These are phyloP conservation scores for Neoascia interrupta DNA, from an alignment of 2,888 invertebrate genomes.

Conservation along the genomic window DNA sequence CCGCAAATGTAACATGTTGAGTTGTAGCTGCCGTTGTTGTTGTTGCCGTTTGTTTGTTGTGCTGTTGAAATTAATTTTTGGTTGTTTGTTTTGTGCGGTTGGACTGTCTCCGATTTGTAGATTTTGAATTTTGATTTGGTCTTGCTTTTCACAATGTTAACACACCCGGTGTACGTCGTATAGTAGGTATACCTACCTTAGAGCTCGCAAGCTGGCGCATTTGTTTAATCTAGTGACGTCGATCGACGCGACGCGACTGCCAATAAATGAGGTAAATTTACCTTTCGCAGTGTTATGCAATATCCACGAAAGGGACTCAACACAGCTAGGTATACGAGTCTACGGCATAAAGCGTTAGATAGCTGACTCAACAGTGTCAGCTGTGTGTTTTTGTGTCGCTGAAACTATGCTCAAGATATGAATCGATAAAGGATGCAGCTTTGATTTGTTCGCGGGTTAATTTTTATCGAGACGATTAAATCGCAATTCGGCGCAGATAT, in stretches of 20 bases:
- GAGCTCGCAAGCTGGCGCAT: conserved; percentile 20
- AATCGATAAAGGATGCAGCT: not conserved
- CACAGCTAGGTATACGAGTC: too few species aligned
- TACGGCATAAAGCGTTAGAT: too few species aligned
- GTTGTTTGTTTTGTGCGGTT: too few species aligned
- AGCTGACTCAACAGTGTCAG: not conserved
- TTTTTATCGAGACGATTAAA: not conserved
- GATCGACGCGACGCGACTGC: conserved; percentile 14
- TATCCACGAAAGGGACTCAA: conserved; percentile 26
- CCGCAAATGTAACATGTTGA: conserved; percentile 65
- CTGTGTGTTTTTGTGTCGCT: not conserved
- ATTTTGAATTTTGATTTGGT: conserved; percentile 68
- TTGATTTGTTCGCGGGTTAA: not conserved
- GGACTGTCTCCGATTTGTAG: conserved; percentile 65
- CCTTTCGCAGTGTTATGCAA: conserved; percentile 45
- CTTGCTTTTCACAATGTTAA: conserved; percentile 55
- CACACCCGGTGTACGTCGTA: too few species aligned
- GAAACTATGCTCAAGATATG: not conserved
- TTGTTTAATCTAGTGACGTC: conserved; percentile 41
- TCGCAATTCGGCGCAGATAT: too few species aligned
- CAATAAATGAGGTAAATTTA: conserved; percentile 26
- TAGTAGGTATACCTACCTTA: too few species aligned
- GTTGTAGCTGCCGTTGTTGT: conserved; percentile 42
- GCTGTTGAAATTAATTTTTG: too few species aligned
- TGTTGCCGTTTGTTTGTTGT: conserved; percentile 24